phyloP scores from a whole-genome alignment of 2,113 vertebrate genomes.

The Terrapene triunguis region DNA sequence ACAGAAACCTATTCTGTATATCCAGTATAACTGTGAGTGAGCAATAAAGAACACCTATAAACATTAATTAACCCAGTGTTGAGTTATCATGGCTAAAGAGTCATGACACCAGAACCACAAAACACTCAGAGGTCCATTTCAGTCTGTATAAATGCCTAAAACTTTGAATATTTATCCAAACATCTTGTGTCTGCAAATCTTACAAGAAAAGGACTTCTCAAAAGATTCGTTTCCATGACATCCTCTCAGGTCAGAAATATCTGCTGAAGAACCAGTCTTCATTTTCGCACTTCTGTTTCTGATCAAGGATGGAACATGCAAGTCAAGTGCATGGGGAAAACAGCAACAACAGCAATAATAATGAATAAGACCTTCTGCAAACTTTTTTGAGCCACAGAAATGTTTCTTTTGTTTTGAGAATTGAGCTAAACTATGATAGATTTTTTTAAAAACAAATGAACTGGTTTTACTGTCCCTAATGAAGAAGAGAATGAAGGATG shows the following conservation, averaged over 20 bases:
- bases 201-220: neutral
- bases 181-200: neutral
- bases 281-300: neutral
- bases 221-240: neutral
- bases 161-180: neutral
- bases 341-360: neutral
- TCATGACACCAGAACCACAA: neutral
- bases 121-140: neutral
- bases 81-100: neutral
- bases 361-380: neutral
- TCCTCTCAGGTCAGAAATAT: neutral
- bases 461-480: too few relatives aligned
- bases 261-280: neutral
- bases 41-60: neutral
- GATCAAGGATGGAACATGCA: neutral
- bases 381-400: neutral
- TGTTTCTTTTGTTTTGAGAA: neutral
- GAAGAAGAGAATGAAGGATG: neutral
- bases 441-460: neutral
- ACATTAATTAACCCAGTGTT: neutral
- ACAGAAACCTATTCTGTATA: neutral
- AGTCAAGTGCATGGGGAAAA: neutral
- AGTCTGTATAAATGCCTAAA: neutral
- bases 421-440: neutral
- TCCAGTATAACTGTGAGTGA: neutral